Evolutionary conservation across 2,888 invertebrate species (phyloP).

Genomic region (Leucozona laternaria): DNA sequence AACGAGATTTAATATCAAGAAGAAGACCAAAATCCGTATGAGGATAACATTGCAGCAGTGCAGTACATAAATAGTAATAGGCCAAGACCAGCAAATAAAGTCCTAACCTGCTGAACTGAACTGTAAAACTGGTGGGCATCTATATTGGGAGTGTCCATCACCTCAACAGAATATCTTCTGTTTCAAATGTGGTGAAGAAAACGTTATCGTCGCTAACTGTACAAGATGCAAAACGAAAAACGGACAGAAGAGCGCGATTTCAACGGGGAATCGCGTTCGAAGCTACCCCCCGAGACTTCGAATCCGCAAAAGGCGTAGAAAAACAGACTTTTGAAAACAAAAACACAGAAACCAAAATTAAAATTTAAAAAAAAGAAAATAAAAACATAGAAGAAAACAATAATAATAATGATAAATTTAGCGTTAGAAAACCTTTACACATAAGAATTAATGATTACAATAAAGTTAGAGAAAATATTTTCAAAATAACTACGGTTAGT

Average conservation of each 20-base stretch:
- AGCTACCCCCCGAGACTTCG: not conserved
- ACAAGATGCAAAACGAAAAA: not conserved
- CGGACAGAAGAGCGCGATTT: not conserved
- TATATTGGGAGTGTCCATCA: slow-evolving; percentile 1
- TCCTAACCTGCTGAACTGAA: not conserved
- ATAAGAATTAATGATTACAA: not conserved
- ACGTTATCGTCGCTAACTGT: not conserved
- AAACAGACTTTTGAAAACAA: not conserved
- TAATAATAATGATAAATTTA: not conserved
- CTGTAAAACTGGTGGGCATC: not conserved
- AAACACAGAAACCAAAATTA: not conserved
- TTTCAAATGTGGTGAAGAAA: not conserved
- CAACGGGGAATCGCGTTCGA: not conserved
- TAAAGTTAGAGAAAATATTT: not conserved
- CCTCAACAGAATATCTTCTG: slow-evolving; percentile 1
- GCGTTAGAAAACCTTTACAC: not conserved
- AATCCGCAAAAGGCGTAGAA: not conserved
- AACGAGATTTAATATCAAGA: too few species aligned
- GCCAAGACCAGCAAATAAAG: too few species aligned
- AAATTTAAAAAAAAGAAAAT: not conserved
- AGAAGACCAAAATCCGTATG: too few species aligned
- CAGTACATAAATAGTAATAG: too few species aligned
- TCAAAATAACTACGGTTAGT: not conserved
- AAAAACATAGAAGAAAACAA: not conserved
- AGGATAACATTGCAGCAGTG: too few species aligned